These are phyloP conservation scores for Esox niger DNA, from an alignment of 2,113 vertebrate species.

Conservation along the genomic window DNA sequence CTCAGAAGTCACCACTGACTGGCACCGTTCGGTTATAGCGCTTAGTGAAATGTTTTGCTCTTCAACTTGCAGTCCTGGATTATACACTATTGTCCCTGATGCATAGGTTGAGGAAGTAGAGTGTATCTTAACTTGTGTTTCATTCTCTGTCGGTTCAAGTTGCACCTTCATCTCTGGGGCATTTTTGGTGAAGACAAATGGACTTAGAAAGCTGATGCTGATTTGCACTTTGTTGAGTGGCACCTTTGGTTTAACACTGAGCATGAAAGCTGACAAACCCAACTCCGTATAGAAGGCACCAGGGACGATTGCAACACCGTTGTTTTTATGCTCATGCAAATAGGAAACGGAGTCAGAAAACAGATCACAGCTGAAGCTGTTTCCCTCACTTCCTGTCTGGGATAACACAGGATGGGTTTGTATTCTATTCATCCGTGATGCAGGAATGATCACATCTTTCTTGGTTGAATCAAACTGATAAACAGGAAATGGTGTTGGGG, in stretches of 20 bases:
- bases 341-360: constrained; percentile 62
- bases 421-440: constrained; percentile 52
- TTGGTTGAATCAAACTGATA: constrained; percentile 79
- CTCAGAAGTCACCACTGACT: constrained; percentile 57
- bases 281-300: constrained; percentile 80
- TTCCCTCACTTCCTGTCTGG: constrained; percentile 50
- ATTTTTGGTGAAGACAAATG: constrained; percentile 68
- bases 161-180: constrained; percentile 71
- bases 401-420: constrained; percentile 71
- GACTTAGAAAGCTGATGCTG: constrained; percentile 71
- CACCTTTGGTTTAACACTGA: constrained; percentile 67
- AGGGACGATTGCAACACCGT: constrained; percentile 72
- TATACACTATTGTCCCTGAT: constrained; percentile 67
- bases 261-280: constrained; percentile 74
- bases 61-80: constrained; percentile 51
- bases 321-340: constrained; percentile 78
- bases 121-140: constrained; percentile 67
- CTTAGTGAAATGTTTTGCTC: constrained; percentile 70
- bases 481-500: constrained; percentile 67
- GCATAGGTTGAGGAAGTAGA: constrained; percentile 72
- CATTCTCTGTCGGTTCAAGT: constrained; percentile 47
- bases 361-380: constrained; percentile 68
- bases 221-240: constrained; percentile 66
- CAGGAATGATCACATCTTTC: constrained; percentile 54
- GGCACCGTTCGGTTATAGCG: constrained; percentile 73